Base-by-base conservation (phyloP, 64 coral and sea anemone genomes). In the Pachyseris speciosa region DNA sequence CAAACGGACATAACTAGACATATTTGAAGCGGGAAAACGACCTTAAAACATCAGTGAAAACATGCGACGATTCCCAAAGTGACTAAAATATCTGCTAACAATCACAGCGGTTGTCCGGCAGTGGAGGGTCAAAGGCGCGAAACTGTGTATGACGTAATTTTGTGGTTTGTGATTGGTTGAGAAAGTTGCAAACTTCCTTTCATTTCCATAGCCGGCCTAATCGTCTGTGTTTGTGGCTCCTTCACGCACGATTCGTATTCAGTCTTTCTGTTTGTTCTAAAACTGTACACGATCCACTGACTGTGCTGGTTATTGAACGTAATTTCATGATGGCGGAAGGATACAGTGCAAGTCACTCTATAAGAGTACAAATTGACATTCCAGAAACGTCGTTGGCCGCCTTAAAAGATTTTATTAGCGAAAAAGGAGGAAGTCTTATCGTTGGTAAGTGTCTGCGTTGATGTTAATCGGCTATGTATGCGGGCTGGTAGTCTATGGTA, bases 221-320 rank as follows among this genome's bases (percentile, higher is more conserved):
- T 64, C n/a, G 26, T 64, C 60, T 64, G 60, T 64, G 60, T 64
- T 64, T n/a, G n/a, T n/a, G n/a, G n/a, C n/a, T n/a, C n/a, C n/a
- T n/a, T n/a, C 25, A 64, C 27, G 60, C 60, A 64, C 60, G 60
- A 64, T 64, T n/a, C n/a, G n/a, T n/a, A n/a, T n/a, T n/a, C n/a
- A n/a, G n/a, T n/a, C n/a, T n/a, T n/a, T n/a, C n/a, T n/a, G n/a
- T n/a, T n/a, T n/a, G n/a, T n/a, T n/a, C n/a, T n/a, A n/a, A n/a
- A n/a, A n/a, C n/a, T n/a, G n/a, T n/a, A n/a, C n/a, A n/a, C n/a
- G n/a, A n/a, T n/a, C n/a, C n/a, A n/a, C n/a, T n/a, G n/a, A n/a
- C n/a, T n/a, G n/a, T n/a, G n/a, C n/a, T n/a, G n/a, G n/a, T n/a
- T n/a, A n/a, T n/a, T n/a, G n/a, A n/a, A n/a, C n/a, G n/a, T n/a